Evolutionary conservation across 2,888 invertebrate genomes (phyloP).

Genomic region (Odontomyia ornata): DNA sequence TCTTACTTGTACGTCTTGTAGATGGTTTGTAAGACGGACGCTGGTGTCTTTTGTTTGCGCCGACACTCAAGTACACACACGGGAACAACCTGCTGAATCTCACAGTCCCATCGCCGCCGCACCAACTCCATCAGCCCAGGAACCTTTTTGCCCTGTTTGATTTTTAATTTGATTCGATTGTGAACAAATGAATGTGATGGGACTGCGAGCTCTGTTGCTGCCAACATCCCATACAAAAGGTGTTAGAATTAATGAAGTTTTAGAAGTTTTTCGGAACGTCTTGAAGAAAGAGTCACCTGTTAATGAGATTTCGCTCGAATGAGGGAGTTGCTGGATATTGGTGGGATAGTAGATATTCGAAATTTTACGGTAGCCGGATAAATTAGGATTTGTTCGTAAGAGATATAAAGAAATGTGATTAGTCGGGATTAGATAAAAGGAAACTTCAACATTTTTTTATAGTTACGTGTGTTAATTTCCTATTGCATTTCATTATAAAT

Average conservation of each 20-base stretch:
- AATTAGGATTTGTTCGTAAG: constrained; percentile 28
- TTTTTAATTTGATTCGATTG: constrained; percentile 45
- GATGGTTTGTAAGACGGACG: constrained; percentile 17
- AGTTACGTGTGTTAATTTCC: constrained; percentile 11
- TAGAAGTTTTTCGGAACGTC: constrained; percentile 5
- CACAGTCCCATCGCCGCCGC: constrained; percentile 9
- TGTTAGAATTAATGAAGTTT: constrained; percentile 41
- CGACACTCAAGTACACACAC: constrained; percentile 3
- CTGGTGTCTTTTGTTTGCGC: constrained; percentile 29
- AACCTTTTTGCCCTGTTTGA: constrained; percentile 28
- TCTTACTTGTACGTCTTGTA: constrained; percentile 32
- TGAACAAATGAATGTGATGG: constrained; percentile 41
- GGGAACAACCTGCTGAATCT: background rate
- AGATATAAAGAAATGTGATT: constrained; percentile 17
- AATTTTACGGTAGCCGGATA: constrained; percentile 41
- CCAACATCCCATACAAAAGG: constrained; percentile 29
- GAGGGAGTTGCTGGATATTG: background rate
- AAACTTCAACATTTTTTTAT: background rate
- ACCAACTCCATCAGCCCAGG: background rate
- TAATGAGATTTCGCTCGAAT: constrained; percentile 38
- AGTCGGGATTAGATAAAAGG: constrained; percentile 33
- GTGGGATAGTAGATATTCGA: constrained; percentile 4
- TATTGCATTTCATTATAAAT: constrained; percentile 4
- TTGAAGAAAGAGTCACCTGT: constrained; percentile 39
- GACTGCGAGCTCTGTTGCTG: constrained; percentile 22